Evolutionary conservation across 2,888 invertebrate genomes (phyloP).

Genomic region (Argynnis bischoffii): DNA sequence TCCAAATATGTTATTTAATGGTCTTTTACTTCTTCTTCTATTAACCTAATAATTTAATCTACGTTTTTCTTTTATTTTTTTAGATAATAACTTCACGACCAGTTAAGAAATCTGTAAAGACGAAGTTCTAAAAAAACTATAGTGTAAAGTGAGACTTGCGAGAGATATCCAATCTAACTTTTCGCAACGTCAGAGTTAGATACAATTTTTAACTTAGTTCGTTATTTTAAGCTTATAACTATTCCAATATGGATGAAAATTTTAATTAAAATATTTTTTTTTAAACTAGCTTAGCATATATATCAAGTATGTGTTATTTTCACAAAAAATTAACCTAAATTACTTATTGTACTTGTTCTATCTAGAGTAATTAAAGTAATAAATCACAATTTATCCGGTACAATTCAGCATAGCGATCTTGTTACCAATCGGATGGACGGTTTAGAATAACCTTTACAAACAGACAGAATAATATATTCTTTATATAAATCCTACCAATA

Average conservation of each 20-base stretch:
- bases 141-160: slow-evolving; percentile 33
- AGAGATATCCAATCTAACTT: slow-evolving; percentile 41
- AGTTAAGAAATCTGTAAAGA: slow-evolving; percentile 6
- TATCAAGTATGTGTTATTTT: too few relatives aligned
- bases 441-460: too few relatives aligned
- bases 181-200: slow-evolving; percentile 28
- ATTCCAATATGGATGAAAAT: slow-evolving; percentile 11
- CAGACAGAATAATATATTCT: too few relatives aligned
- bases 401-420: too few relatives aligned
- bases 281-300: not conserved
- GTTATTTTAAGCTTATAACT: slow-evolving; percentile 14
- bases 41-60: not conserved
- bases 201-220: slow-evolving; percentile 19
- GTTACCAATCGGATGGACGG: too few relatives aligned
- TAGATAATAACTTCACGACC: not conserved
- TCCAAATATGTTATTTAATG: too few relatives aligned
- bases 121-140: slow-evolving; percentile 13
- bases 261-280: slow-evolving; percentile 16
- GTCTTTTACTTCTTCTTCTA: too few relatives aligned
- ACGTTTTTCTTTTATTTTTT: not conserved
- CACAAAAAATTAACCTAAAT: too few relatives aligned
- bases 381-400: too few relatives aligned
- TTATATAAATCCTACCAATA: too few relatives aligned
- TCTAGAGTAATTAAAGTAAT: too few relatives aligned
- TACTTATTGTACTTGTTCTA: too few relatives aligned